Evolutionary conservation across 92 coral and sea anemone genomes (phyloP).

Genomic region (Zoanthus sansibaricus): DNA sequence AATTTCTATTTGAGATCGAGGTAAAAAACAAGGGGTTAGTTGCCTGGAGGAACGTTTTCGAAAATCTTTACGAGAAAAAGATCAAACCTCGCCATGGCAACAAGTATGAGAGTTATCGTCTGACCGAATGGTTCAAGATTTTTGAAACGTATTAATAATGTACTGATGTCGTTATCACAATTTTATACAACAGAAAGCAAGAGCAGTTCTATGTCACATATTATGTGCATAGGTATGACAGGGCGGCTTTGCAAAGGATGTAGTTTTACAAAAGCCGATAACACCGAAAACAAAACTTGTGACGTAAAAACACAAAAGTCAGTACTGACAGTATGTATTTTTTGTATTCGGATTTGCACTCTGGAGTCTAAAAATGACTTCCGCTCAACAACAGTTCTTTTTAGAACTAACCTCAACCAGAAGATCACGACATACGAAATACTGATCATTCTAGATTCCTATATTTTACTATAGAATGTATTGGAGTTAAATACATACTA

Average conservation of each 20-base stretch:
- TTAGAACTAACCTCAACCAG: no score
- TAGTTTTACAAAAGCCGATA: conserved; percentile 7
- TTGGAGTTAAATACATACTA: no score
- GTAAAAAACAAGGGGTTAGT: conserved; percentile 2
- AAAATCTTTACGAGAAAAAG: not conserved
- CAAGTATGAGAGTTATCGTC: conserved; percentile 26
- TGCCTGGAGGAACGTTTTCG: conserved; percentile 29
- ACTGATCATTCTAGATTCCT: no score
- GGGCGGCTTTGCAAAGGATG: conserved; percentile 26
- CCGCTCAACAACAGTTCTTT: not conserved
- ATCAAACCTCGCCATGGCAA: conserved; percentile 13
- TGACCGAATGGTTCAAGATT: conserved; percentile 34
- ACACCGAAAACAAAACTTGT: no score
- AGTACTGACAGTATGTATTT: not conserved
- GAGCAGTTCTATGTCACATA: conserved; percentile 19
- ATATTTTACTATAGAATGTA: no score
- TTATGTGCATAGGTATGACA: conserved; percentile 35
- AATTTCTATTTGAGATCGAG: conserved; percentile 29
- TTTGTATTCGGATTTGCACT: not conserved
- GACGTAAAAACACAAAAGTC: not conserved
- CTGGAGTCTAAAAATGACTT: not conserved
- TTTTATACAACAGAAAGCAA: conserved; percentile 17
- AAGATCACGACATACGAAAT: no score
- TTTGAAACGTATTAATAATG: conserved; percentile 12
- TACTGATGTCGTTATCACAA: conserved; percentile 22